Conservation (phyloP, 2,888 invertebrate genomes). For the Caenorhabditis sp. region DNA sequence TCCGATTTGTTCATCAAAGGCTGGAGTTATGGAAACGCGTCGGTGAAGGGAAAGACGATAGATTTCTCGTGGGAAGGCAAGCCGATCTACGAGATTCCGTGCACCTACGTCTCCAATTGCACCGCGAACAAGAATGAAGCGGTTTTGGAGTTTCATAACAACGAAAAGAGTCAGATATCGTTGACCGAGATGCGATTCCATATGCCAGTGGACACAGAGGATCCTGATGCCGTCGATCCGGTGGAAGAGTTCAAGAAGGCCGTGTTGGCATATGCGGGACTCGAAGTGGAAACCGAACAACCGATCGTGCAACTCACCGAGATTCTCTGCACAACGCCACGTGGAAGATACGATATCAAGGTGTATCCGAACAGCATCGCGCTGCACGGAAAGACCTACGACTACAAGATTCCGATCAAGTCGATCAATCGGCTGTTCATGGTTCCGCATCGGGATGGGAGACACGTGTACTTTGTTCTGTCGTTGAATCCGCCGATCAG, state of each 20-base stretch:
- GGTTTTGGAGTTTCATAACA: constrained; percentile 91
- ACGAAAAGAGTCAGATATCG: constrained; percentile 97
- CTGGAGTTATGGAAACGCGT: constrained; percentile 99
- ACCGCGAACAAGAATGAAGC: constrained; percentile 98
- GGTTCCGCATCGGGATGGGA: constrained; percentile 96
- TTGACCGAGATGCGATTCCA: constrained; percentile 98
- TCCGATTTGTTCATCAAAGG: constrained; percentile 96
- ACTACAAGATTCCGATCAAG: constrained; percentile 99
- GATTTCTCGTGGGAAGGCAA: constrained; percentile 80
- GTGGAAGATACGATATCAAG: constrained; percentile 97
- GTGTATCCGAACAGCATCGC: constrained; percentile 94
- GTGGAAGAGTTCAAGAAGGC: constrained; percentile 96
- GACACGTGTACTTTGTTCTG: constrained; percentile 97
- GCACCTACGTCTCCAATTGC: constrained; percentile 96
- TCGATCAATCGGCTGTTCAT: constrained; percentile 95
- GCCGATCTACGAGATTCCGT: constrained; percentile 93
- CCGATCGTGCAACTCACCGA: constrained; percentile 97
- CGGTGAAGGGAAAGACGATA: constrained; percentile 88
- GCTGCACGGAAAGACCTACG: constrained; percentile 97
- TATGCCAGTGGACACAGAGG: constrained; percentile 91
- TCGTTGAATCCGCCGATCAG: constrained; percentile 99
- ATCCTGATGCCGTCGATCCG: constrained; percentile 89
- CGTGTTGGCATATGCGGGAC: constrained; percentile 97
- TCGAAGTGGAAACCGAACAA: constrained; percentile 93
- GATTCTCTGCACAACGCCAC: constrained; percentile 97